Evolutionary conservation across 2,113 vertebrate species (phyloP).

Genomic region (Centropus bengalensis): DNA sequence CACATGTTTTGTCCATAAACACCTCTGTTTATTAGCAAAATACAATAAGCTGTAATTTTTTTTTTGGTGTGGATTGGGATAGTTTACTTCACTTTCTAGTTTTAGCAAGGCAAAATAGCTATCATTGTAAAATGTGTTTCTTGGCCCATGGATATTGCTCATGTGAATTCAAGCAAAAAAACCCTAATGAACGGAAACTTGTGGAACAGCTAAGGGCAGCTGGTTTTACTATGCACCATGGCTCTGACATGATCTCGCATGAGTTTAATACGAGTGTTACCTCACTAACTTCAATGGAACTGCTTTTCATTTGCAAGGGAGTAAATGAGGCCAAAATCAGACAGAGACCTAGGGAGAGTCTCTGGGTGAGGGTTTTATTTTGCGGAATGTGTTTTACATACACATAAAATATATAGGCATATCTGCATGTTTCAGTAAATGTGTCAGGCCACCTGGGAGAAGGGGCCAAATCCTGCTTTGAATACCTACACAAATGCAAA

Average conservation of each 20-base stretch:
- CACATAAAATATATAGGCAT: neutral
- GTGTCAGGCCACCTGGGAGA: constrained; percentile 2
- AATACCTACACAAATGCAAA: constrained; percentile 17
- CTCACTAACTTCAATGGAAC: neutral
- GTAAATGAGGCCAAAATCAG: constrained; percentile 48
- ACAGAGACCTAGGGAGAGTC: constrained; percentile 1
- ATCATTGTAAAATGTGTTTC: constrained; percentile 51
- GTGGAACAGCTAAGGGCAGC: constrained; percentile 32
- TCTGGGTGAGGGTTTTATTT: constrained; percentile 10
- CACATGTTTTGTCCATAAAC: constrained; percentile 62
- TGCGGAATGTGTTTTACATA: neutral
- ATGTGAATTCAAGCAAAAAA: constrained; percentile 38
- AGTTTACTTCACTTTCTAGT: neutral
- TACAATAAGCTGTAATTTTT: constrained; percentile 14
- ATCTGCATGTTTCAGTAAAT: neutral
- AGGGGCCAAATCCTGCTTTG: neutral
- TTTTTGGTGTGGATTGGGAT: neutral
- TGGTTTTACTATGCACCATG: constrained; percentile 41
- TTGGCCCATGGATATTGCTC: constrained; percentile 13
- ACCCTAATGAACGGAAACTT: constrained; percentile 64
- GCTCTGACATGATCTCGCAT: constrained; percentile 49
- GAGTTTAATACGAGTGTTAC: constrained; percentile 22
- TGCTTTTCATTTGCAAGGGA: constrained; percentile 8
- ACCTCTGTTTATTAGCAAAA: constrained; percentile 65
- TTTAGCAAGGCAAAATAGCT: constrained; percentile 35